Evolutionary conservation across 2,797 vertebrate species (phyloP), one percentile per base, ranked within the genome.

Genomic region (Alectoris magna): DNA sequence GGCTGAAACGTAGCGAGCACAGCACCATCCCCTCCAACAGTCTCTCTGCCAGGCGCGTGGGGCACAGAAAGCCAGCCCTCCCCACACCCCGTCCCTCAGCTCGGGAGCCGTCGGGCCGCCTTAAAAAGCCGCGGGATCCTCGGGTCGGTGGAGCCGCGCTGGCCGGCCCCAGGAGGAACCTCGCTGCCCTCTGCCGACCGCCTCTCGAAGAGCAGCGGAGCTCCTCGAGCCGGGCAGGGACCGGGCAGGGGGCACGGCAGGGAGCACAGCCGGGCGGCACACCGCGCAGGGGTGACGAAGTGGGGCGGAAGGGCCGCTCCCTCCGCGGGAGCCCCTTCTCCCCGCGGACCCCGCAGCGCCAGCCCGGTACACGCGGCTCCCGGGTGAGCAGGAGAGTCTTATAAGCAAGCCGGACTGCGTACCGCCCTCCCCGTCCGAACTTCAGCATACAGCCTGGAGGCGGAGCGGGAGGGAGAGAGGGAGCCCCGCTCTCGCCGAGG

Each of bases 181-280:
- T 6, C 2, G 34, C 38, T 71, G 67, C 88, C 87, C 93, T 36
- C 94, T 90, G 86, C n/a, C 34, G 91, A 68, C 64, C n/a, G 12
- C 29, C 22, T 21, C 14, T 27, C 73, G 84, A 16, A 29, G 22
- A 29, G 66, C 83, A 27, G 48, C 39, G 27, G 64, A 31, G 23
- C 36, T 17, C 24, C 21, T 24, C 23, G 24, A 36, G 23, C 10
- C 31, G 18, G 14, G 49, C 24, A 14, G 13, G 24, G 49, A 46
- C 46, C 10, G 48, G 23, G 48, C 48, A 24, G 21, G 21, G 46
- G 38, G 38, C 38, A 24, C 23, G 7, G 36, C 58, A 11, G 23
- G 9, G 58, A 6, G 13, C 31, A 22, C 46, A 24, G 46, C 22
- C 46, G 10, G 46, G 46, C 22, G 14, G 24, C 49, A 27, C 49